Base-by-base conservation (phyloP, 2,797 vertebrate genomes). In the Antennarius maculatus region DNA sequence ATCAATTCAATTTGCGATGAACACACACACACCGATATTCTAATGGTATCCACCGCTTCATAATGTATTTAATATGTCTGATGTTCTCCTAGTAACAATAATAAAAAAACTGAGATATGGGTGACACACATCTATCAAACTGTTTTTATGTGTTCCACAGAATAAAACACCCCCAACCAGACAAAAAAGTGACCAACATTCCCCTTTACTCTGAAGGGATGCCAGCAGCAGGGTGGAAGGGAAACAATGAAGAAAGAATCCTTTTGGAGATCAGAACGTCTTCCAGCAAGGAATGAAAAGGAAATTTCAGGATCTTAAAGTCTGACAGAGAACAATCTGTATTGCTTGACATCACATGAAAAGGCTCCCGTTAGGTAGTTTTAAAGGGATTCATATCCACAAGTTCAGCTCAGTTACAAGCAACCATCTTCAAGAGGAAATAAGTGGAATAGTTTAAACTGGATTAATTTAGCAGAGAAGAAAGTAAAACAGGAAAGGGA, bases 221-320 rank as follows among this genome's bases (percentile, higher is more conserved):
- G 86, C 88, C 87, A 88, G 61, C 28, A 2, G 68, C 80, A 79
- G 86, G 88, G 79, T 69, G 80, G 77, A 65, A 52, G 51, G 77
- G 75, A 74, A 78, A 74, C 61, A 16, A 71, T 82, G 85, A 85
- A 88, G 77, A 88, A 85, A 88, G 83, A 65, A 54, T 43, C 59
- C 76, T 83, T 85, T 66, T 81, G 77, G 55, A 43, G 77, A 76
- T 60, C 66, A 76, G 74, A 80, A 80, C 54, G 75, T 69, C 57
- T 61, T 81, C 77, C 79, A 81, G 66, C 49, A 0, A 71, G 7
- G 75, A 84, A 66, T 9, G 37, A 74, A 78, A 84, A 72, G 84
- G 66, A 79, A 86, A 80, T 87, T 77, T 74, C 68, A 79, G 79
- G 69, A 82, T 65, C 76, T 66, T 66, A 60, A 62, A 71, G 66